These are phyloP conservation scores for Genyomyrus donnyi DNA, from an alignment of 2,113 vertebrate genomes.

Conservation along the genomic window DNA sequence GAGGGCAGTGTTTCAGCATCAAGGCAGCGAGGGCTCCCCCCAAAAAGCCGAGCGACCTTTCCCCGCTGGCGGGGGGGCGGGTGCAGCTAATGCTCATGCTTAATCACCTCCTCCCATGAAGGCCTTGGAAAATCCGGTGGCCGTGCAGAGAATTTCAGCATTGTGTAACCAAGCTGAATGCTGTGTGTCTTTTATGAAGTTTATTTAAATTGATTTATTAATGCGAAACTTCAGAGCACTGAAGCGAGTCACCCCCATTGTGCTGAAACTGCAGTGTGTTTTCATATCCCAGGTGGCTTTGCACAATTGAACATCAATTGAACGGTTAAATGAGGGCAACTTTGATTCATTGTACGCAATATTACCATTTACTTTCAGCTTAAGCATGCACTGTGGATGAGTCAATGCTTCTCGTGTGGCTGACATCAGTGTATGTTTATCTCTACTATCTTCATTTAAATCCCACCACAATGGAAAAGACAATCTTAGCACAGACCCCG, in stretches of 20 bases:
- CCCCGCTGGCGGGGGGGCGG: not conserved
- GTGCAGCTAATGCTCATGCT: not conserved
- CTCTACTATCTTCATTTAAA: not conserved
- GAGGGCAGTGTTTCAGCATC: not conserved
- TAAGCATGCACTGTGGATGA: not conserved
- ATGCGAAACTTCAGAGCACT: not conserved
- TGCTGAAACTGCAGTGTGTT: not conserved
- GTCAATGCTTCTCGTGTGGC: not conserved
- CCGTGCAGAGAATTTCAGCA: not conserved
- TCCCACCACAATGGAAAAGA: not conserved
- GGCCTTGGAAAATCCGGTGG: not conserved
- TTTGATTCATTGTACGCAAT: not conserved
- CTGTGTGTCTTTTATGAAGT: not conserved
- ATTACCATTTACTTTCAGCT: not conserved
- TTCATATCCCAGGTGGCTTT: not conserved
- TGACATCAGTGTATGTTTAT: not conserved
- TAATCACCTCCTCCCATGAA: not conserved
- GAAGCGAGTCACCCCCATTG: not conserved
- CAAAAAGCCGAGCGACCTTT: not conserved
- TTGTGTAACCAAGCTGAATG: not conserved
- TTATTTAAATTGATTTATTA: not conserved
- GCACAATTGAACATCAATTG: not conserved
- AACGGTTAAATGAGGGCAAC: not conserved
- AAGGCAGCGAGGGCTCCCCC: not conserved
- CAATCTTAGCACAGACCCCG: not conserved